Evolutionary conservation across 2,888 invertebrate species (phyloP).

Genomic region (Taenaris catops): DNA sequence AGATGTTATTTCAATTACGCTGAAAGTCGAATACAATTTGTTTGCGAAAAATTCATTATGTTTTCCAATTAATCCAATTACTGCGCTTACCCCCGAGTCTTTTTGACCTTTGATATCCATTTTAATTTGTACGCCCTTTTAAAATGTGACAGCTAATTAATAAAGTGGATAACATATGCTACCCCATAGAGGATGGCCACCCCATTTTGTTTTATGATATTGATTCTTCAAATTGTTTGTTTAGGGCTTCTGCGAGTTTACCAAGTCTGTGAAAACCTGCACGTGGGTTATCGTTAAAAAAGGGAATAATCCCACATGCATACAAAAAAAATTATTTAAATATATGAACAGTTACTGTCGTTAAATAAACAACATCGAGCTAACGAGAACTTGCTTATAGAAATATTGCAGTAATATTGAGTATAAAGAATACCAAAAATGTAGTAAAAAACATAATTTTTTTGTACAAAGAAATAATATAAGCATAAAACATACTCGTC

Average conservation of each 20-base stretch:
- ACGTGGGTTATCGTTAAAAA: no score
- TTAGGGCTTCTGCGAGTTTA: no score
- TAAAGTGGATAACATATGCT: conserved; percentile 3
- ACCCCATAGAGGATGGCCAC: conserved; percentile 5
- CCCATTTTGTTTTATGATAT: conserved; percentile 3
- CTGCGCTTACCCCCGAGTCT: background rate
- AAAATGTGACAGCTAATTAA: conserved; percentile 7
- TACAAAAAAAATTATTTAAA: no score
- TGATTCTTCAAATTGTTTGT: conserved; percentile 7
- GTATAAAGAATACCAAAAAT: no score
- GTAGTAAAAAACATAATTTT: no score
- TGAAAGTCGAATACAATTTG: conserved; percentile 3
- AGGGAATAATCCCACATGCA: no score
- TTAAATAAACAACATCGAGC: no score
- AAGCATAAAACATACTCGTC: conserved; percentile 6
- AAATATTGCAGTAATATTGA: no score
- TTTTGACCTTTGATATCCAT: conserved; percentile 7
- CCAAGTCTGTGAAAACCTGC: no score
- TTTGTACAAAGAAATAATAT: no score
- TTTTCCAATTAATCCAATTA: conserved; percentile 9
- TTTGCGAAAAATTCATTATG: conserved; percentile 5
- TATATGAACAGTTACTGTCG: no score
- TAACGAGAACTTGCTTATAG: no score
- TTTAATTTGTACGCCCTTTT: conserved; percentile 1
- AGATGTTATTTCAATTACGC: conserved; percentile 3